Percentiles rank a stretch among this genome's conserved stretches.
Conservation (phyloP, 2,888 invertebrate species). For the Sialis lutaria region DNA sequence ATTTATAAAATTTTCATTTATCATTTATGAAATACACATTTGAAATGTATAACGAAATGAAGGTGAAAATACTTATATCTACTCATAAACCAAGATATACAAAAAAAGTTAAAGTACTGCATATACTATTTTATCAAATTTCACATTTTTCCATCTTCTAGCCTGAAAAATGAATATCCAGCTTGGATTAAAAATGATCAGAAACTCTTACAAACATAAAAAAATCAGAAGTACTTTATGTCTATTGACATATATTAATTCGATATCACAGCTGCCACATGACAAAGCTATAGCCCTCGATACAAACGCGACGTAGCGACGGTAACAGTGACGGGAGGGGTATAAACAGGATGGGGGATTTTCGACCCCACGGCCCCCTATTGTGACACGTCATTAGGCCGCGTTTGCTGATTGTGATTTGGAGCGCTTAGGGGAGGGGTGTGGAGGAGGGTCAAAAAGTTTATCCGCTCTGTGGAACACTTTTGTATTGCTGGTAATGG, state of each 20-base stretch:
- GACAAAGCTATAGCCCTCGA: background rate
- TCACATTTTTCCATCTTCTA: too few relatives aligned
- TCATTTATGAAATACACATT: too few relatives aligned
- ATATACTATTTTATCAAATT: too few relatives aligned
- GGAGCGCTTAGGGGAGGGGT: constrained; percentile 1
- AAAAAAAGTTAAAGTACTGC: too few relatives aligned
- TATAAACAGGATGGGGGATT: background rate
- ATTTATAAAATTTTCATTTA: too few relatives aligned
- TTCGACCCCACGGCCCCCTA: background rate
- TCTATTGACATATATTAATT: background rate
- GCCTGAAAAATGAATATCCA: too few relatives aligned
- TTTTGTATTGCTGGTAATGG: too few relatives aligned
- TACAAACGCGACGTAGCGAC: background rate
- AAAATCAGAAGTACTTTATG: background rate
- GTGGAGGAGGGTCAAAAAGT: background rate
- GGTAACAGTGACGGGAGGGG: background rate
- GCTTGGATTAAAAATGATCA: too few relatives aligned
- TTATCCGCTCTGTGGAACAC: background rate
- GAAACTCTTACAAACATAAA: too few relatives aligned
- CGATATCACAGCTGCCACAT: background rate
- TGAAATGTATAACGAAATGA: too few relatives aligned
- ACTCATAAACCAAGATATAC: too few relatives aligned
- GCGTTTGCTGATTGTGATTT: constrained; percentile 5
- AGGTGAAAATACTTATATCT: too few relatives aligned
- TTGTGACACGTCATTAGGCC: constrained; percentile 6